phyloP scores from a whole-genome alignment of 2,888 invertebrate species.

The Tinea pellionella region DNA sequence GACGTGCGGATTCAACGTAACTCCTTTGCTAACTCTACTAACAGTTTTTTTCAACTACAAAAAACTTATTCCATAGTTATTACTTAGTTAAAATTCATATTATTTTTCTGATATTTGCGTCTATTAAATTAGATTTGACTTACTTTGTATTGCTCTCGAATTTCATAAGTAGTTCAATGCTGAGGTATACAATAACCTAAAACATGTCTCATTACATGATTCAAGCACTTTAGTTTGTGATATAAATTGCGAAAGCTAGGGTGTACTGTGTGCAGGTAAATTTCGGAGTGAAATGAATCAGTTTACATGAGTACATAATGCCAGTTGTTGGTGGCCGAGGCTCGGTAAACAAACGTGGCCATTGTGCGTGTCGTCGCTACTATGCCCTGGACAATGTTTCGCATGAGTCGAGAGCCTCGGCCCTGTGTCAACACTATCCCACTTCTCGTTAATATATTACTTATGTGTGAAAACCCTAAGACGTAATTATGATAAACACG shows the following conservation, averaged over 20 bases:
- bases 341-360: slow-evolving; percentile 18
- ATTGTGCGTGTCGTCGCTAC: slow-evolving; percentile 48
- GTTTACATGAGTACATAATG: neutral
- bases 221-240: too few relatives aligned
- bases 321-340: neutral
- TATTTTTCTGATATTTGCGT: too few relatives aligned
- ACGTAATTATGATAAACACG: neutral
- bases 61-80: neutral
- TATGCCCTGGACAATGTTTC: slow-evolving; percentile 33
- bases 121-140: too few relatives aligned
- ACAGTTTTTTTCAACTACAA: neutral
- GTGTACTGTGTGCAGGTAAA: neutral
- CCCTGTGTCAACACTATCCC: slow-evolving; percentile 42
- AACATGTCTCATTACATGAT: too few relatives aligned
- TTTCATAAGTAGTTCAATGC: too few relatives aligned
- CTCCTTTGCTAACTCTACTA: neutral
- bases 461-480: slow-evolving; percentile 24
- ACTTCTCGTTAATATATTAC: slow-evolving; percentile 25
- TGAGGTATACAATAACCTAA: too few relatives aligned
- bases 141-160: too few relatives aligned
- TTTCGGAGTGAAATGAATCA: neutral
- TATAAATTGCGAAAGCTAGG: neutral
- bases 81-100: neutral
- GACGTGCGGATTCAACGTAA: slow-evolving; percentile 5
- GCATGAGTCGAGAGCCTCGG: slow-evolving; percentile 31